phyloP scores from a whole-genome alignment of 2,113 vertebrate species.

The Myotis lucifugus region DNA sequence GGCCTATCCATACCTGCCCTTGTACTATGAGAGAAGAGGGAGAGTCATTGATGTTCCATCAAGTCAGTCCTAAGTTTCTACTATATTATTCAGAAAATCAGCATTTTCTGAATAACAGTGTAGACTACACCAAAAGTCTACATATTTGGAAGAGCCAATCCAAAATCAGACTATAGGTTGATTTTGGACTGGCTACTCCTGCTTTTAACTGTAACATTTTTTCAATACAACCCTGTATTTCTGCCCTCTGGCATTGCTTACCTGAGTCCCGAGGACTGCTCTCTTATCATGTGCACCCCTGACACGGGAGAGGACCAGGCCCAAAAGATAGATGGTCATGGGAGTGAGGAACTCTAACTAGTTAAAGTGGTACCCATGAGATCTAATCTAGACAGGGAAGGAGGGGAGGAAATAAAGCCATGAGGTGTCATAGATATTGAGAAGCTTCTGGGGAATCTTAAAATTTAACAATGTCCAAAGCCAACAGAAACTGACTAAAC shows the following conservation, averaged over 20 bases:
- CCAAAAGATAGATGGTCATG: no score
- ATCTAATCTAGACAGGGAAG: not conserved
- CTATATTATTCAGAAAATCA: not conserved
- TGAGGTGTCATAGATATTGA: not conserved
- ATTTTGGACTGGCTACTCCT: not conserved
- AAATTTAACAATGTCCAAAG: not conserved
- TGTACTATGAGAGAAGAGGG: not conserved
- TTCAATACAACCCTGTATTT: not conserved
- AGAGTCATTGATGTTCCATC: not conserved
- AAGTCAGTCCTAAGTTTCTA: not conserved
- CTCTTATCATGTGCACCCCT: not conserved
- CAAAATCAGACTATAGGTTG: not conserved
- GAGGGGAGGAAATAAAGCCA: not conserved
- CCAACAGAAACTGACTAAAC: not conserved
- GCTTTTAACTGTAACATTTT: not conserved
- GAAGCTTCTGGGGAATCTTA: not conserved
- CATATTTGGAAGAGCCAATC: no score
- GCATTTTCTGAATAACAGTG: no score
- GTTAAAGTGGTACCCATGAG: not conserved
- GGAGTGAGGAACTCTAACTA: not conserved
- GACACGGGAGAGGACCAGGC: no score
- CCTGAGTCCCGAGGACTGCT: not conserved
- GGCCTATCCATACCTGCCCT: not conserved
- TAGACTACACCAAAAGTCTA: no score
- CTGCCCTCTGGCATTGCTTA: not conserved